Conservation (phyloP, 2,113 vertebrate genomes). For the Barnardius zonarius region DNA sequence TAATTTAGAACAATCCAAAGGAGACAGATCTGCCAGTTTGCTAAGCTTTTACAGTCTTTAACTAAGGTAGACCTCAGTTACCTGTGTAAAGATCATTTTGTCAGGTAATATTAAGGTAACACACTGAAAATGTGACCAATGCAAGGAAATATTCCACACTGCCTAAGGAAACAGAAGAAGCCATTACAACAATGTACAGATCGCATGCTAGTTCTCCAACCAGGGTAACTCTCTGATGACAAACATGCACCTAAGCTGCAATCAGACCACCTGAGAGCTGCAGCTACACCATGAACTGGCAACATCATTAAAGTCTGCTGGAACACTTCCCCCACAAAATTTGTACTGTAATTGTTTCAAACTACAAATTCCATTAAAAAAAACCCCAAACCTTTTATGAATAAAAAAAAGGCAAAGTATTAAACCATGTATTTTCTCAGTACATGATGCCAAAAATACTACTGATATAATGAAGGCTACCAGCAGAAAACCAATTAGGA, state of each 20-base stretch:
- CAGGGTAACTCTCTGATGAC: not conserved
- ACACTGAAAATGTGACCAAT: not conserved
- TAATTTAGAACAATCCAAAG: not conserved
- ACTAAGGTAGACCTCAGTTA: not conserved
- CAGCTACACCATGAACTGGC: not conserved
- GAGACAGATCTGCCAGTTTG: not conserved
- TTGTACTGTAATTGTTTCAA: not conserved
- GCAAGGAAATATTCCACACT: not conserved
- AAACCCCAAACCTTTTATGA: accelerated
- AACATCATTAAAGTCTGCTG: not conserved
- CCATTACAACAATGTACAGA: not conserved
- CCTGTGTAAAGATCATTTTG: not conserved
- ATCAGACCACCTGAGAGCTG: not conserved
- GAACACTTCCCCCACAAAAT: not conserved
- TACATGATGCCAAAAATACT: not conserved
- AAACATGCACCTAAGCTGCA: not conserved
- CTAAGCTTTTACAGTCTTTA: not conserved
- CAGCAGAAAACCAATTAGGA: not conserved
- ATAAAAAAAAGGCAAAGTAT: not conserved
- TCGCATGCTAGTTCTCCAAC: not conserved
- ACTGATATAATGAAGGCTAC: not conserved
- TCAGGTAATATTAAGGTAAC: not conserved
- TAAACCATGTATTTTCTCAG: not conserved
- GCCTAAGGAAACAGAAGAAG: not conserved
- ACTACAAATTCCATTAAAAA: not conserved